Percentiles rank a stretch among this genome's conserved stretches.
Evolutionary conservation across 2,888 invertebrate genomes (phyloP).

Genomic region (Ceramica pisi): DNA sequence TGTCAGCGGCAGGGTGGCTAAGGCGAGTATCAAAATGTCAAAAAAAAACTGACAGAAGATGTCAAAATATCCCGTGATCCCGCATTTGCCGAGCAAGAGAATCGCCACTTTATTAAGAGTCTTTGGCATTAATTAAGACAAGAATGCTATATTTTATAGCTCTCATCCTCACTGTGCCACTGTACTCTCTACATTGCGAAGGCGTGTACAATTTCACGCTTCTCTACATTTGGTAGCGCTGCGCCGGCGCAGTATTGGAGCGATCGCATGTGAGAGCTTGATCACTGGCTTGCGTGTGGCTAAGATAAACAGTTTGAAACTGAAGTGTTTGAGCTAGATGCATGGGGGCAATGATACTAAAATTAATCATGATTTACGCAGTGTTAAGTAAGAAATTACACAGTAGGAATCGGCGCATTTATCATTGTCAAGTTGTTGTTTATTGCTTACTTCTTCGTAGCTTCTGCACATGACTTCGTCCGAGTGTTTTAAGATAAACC

Average conservation of each 20-base stretch:
- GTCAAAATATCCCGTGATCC: too few species aligned
- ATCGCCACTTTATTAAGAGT: too few species aligned
- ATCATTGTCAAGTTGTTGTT: neutral
- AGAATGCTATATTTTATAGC: conserved; percentile 25
- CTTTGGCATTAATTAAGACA: too few species aligned
- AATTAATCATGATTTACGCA: conserved; percentile 22
- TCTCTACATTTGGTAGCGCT: conserved; percentile 64
- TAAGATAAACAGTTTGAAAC: conserved; percentile 62
- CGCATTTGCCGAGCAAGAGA: too few species aligned
- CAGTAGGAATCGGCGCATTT: conserved; percentile 6
- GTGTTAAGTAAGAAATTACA: conserved; percentile 19
- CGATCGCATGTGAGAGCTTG: conserved; percentile 68
- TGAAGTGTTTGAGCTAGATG: conserved; percentile 39
- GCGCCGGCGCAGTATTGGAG: conserved; percentile 68
- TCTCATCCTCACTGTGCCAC: neutral
- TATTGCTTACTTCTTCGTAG: neutral
- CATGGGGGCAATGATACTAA: conserved; percentile 42
- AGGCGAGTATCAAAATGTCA: too few species aligned
- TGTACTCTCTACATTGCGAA: conserved; percentile 65
- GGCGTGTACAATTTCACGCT: conserved; percentile 75
- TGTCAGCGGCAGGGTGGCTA: too few species aligned
- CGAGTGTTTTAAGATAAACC: neutral
- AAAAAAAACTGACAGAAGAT: too few species aligned
- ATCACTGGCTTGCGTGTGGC: conserved; percentile 63
- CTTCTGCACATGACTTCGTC: neutral